A percentile compares a stretch with the other conserved stretches of the same genome.
Evolutionary conservation across 2,888 invertebrate species (phyloP).

Genomic region (Pycnomerus fuliginosus): DNA sequence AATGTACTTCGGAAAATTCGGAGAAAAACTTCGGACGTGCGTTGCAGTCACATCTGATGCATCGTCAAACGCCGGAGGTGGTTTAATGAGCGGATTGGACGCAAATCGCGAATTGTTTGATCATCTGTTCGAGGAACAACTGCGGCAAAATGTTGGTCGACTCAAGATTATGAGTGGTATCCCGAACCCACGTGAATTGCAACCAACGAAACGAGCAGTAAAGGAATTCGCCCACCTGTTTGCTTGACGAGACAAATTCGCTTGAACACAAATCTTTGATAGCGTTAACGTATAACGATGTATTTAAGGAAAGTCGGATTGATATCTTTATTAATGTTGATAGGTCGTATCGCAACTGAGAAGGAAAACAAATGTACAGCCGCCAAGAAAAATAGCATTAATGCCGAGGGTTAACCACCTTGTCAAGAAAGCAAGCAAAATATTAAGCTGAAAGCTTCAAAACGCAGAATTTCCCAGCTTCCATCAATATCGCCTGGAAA

Average conservation of each 20-base stretch:
- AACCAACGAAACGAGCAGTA: slow-evolving; percentile 39
- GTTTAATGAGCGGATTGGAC: slow-evolving; percentile 17
- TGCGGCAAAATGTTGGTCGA: slow-evolving; percentile 38
- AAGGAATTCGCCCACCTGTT: slow-evolving; percentile 49
- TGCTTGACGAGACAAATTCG: slow-evolving; percentile 30
- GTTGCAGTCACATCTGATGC: slow-evolving; percentile 5
- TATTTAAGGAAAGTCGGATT: too few species aligned
- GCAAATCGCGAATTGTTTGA: slow-evolving; percentile 30
- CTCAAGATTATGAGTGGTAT: slow-evolving; percentile 39
- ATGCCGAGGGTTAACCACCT: too few species aligned
- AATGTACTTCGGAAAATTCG: slow-evolving; percentile 18
- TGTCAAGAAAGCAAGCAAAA: too few species aligned
- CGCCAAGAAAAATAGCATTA: too few species aligned
- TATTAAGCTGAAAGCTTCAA: too few species aligned
- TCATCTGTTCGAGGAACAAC: slow-evolving; percentile 39
- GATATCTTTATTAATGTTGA: too few species aligned
- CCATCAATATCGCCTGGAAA: too few species aligned
- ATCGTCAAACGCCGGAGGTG: slow-evolving; percentile 12
- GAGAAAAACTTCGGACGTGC: slow-evolving; percentile 19
- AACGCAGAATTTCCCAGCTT: too few species aligned
- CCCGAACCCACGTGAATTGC: slow-evolving; percentile 49
- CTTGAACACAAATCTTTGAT: slow-evolving; percentile 15
- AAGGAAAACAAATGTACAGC: too few species aligned
- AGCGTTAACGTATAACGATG: too few species aligned
- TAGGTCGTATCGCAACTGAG: too few species aligned